Conservation (phyloP, 1,140 invertebrate genomes). For the Drosophila arawakana region DNA sequence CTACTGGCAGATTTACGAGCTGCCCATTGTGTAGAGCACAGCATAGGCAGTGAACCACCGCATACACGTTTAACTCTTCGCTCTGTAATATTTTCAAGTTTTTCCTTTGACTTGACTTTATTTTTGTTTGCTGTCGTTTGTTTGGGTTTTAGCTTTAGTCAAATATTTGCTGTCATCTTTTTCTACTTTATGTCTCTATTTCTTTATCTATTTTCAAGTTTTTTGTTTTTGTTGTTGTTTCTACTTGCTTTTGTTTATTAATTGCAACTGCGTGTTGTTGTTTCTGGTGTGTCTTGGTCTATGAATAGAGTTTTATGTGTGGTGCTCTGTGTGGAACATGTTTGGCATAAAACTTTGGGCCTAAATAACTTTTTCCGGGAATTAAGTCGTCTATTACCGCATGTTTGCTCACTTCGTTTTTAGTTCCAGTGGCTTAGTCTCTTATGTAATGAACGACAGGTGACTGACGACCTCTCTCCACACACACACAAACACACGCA, state of each 20-base stretch:
- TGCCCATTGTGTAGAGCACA: conserved; percentile 10
- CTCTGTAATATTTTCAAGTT: conserved; percentile 9
- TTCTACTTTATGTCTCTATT: conserved; percentile 30
- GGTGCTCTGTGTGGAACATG: conserved; percentile 22
- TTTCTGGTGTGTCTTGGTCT: conserved; percentile 30
- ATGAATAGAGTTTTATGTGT: conserved; percentile 19
- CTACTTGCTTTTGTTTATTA: conserved; percentile 50
- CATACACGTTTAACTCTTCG: conserved; percentile 21
- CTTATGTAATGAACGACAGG: conserved; percentile 40
- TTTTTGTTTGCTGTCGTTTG: conserved; percentile 36
- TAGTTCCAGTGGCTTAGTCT: conserved; percentile 32
- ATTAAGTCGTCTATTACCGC: conserved; percentile 50
- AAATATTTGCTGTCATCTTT: conserved; percentile 68
- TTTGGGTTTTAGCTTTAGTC: conserved; percentile 43
- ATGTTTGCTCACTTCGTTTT: conserved; percentile 17
- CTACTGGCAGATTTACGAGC: conserved; percentile 45
- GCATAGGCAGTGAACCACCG: too few species aligned
- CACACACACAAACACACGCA: neutral
- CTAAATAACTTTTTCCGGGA: conserved; percentile 42
- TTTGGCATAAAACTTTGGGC: conserved; percentile 41
- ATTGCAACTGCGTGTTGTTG: conserved; percentile 38
- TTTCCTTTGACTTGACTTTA: conserved; percentile 24
- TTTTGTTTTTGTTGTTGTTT: conserved; percentile 21
- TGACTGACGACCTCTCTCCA: conserved; percentile 9
- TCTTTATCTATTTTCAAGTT: conserved; percentile 3